Conservation (phyloP, 2,797 vertebrate genomes). For the Bradypodion ventrale region DNA sequence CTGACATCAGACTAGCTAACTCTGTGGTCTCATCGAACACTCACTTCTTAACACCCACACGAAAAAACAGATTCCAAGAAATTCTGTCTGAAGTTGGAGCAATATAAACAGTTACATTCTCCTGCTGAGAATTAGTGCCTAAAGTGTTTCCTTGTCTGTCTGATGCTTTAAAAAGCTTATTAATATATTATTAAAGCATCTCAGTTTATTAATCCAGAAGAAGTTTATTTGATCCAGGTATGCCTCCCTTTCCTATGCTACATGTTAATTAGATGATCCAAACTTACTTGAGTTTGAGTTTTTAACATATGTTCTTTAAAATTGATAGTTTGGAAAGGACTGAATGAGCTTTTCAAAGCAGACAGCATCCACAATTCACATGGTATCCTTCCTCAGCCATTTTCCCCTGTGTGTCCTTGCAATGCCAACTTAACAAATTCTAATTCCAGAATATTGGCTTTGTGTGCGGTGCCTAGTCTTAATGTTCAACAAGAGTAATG, state of each 20-base stretch:
- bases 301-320: background rate
- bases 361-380: background rate
- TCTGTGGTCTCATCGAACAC: conserved; percentile 83
- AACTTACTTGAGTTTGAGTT: background rate
- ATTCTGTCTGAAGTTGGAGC: conserved; percentile 84
- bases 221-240: background rate
- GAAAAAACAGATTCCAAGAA: conserved; percentile 82
- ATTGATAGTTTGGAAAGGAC: background rate
- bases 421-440: background rate
- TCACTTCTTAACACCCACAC: conserved; percentile 84
- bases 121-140: conserved; percentile 52
- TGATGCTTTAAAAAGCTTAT: conserved; percentile 41
- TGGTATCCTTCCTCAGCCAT: background rate
- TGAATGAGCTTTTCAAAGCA: background rate
- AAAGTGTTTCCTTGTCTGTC: conserved; percentile 62
- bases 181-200: conserved; percentile 8
- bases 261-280: background rate
- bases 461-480: background rate
- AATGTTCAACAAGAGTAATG: background rate
- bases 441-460: background rate
- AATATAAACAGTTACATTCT: conserved; percentile 83
- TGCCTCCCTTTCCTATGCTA: background rate
- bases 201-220: conserved; percentile 17
- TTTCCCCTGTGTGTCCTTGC: background rate
- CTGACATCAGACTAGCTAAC: conserved; percentile 81